Percentiles rank a stretch among this genome's conserved stretches.
These are phyloP conservation scores for Sturmia bella DNA, from an alignment of 2,888 invertebrate genomes.

Conservation along the genomic window DNA sequence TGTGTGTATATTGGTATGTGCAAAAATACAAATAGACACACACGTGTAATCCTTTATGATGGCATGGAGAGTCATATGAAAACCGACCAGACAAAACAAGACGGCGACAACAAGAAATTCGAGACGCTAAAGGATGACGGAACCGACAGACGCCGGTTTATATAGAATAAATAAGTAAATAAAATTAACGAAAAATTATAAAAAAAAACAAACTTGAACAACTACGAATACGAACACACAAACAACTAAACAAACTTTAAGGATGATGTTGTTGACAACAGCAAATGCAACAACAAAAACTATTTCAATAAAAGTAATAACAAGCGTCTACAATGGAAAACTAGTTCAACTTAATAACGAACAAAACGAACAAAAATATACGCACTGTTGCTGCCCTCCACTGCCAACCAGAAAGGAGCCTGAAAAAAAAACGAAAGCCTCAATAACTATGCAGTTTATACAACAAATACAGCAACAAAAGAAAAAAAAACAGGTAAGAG, in stretches of 20 bases:
- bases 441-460: constrained; percentile 22
- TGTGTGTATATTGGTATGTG: too few species aligned
- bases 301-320: constrained; percentile 29
- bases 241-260: constrained; percentile 13
- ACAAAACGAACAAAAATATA: constrained; percentile 32
- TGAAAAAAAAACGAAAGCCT: constrained; percentile 35
- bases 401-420: constrained; percentile 33
- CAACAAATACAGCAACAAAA: constrained; percentile 12
- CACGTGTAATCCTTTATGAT: constrained; percentile 1
- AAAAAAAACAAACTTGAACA: constrained; percentile 28
- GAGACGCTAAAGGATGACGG: constrained; percentile 69
- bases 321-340: constrained; percentile 62
- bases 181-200: constrained; percentile 10
- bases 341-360: constrained; percentile 68
- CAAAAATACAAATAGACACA: not conserved
- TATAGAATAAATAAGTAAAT: constrained; percentile 55
- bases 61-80: constrained; percentile 14
- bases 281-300: constrained; percentile 8
- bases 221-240: constrained; percentile 41
- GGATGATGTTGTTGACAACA: constrained; percentile 36
- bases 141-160: constrained; percentile 67
- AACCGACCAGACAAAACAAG: constrained; percentile 60
- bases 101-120: constrained; percentile 66
- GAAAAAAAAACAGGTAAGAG: not conserved
- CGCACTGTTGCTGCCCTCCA: constrained; percentile 47